phyloP scores from a whole-genome alignment of 2,113 vertebrate species.

The Corvus moneduloides region DNA sequence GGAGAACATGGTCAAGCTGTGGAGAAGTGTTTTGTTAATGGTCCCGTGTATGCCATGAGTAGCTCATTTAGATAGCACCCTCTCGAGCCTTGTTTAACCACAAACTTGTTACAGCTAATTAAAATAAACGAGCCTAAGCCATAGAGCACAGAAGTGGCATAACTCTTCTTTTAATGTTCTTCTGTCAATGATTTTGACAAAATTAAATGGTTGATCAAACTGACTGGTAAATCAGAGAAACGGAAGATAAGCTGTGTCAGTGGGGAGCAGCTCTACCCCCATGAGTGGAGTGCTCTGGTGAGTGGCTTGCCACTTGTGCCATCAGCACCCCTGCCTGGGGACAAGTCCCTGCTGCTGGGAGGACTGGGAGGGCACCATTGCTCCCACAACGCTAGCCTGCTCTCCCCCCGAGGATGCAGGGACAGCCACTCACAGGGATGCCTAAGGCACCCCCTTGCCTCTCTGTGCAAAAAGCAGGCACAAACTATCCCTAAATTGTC shows the following conservation, averaged over 20 bases:
- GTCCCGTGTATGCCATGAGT: conserved; percentile 9
- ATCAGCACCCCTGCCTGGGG: not conserved
- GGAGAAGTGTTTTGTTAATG: conserved; percentile 47
- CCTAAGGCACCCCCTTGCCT: not conserved
- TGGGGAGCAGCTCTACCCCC: not conserved
- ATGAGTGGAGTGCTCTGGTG: fast-evolving
- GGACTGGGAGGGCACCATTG: not conserved
- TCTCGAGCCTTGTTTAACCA: conserved; percentile 48
- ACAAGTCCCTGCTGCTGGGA: not conserved
- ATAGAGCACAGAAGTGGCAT: not conserved
- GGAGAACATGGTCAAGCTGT: conserved; percentile 41
- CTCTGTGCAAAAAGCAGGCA: not conserved
- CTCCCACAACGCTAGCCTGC: not conserved
- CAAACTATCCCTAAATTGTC: not conserved
- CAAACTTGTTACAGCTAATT: conserved; percentile 56
- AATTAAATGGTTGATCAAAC: conserved; percentile 47
- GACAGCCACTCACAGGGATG: too few species aligned
- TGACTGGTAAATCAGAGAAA: not conserved
- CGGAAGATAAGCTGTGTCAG: fast-evolving
- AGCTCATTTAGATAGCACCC: conserved; percentile 32
- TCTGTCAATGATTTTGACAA: conserved; percentile 22
- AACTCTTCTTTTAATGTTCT: conserved; percentile 28
- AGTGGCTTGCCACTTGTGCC: not conserved
- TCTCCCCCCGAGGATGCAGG: fast-evolving
- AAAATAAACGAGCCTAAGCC: conserved; percentile 52